phyloP scores from a whole-genome alignment of 2,888 invertebrate species.

The Drosophila buzzatii region DNA sequence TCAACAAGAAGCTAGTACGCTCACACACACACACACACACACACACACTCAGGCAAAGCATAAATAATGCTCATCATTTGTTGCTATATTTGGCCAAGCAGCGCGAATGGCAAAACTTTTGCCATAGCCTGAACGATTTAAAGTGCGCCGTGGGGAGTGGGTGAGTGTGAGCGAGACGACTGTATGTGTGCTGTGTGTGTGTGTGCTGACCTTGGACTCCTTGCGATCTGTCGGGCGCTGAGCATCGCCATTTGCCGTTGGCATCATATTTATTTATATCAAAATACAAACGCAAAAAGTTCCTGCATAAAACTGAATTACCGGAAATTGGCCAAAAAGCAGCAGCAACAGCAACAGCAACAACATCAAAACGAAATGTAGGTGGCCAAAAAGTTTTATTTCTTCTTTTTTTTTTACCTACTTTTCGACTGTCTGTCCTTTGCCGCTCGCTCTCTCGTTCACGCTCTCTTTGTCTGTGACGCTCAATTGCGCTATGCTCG shows the following conservation, averaged over 20 bases:
- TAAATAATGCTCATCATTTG: constrained; percentile 58
- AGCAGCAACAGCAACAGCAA: constrained; percentile 20
- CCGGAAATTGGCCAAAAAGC: constrained; percentile 80
- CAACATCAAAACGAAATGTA: constrained; percentile 49
- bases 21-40: constrained; percentile 1
- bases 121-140: constrained; percentile 52
- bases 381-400: constrained; percentile 63
- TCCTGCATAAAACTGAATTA: constrained; percentile 82
- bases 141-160: constrained; percentile 27
- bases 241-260: constrained; percentile 47
- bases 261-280: constrained; percentile 76
- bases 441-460: not conserved
- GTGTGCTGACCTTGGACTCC: constrained; percentile 51
- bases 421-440: constrained; percentile 41
- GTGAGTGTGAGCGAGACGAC: not conserved
- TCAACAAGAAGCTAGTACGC: constrained; percentile 29
- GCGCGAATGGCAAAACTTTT: constrained; percentile 53
- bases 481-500: not conserved
- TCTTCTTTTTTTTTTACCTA: constrained; percentile 61
- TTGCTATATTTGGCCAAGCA: constrained; percentile 39
- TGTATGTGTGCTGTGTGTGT: not conserved
- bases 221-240: constrained; percentile 35
- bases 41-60: constrained; percentile 32
- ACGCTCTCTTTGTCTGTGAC: not conserved
- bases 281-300: constrained; percentile 78